Evolutionary conservation across 2,797 vertebrate species (phyloP).

Genomic region (Ibycter americanus): DNA sequence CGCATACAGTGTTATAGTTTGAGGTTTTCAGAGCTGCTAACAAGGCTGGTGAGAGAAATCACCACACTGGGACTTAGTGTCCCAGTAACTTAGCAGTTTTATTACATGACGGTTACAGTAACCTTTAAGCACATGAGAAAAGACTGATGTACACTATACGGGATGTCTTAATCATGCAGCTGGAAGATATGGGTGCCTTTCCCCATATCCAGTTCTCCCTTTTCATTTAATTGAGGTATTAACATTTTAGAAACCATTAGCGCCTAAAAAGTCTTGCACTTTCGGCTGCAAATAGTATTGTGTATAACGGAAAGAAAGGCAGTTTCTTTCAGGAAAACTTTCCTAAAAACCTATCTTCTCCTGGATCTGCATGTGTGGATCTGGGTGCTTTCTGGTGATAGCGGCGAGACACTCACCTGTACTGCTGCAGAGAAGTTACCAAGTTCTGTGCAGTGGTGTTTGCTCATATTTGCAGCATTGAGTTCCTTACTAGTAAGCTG

Average conservation of each 20-base stretch:
- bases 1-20: background rate
- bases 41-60: background rate
- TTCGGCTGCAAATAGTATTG: background rate
- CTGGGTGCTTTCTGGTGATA: background rate
- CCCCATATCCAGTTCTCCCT: background rate
- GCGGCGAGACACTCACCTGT: background rate
- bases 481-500: background rate
- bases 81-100: background rate
- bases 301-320: background rate
- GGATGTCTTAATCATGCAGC: background rate
- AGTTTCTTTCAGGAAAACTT: background rate
- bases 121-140: background rate
- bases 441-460: background rate
- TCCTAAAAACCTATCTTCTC: background rate
- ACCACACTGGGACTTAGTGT: background rate
- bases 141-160: background rate
- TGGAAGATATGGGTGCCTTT: background rate
- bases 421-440: background rate
- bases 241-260: constrained; percentile 27
- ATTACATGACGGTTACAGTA: background rate
- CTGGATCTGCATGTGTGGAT: background rate
- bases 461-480: background rate
- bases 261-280: background rate
- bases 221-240: constrained; percentile 11
- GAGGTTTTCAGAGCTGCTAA: background rate